Evolutionary conservation across 1,140 invertebrate genomes (phyloP).

Genomic region (Drosophila hydei): DNA sequence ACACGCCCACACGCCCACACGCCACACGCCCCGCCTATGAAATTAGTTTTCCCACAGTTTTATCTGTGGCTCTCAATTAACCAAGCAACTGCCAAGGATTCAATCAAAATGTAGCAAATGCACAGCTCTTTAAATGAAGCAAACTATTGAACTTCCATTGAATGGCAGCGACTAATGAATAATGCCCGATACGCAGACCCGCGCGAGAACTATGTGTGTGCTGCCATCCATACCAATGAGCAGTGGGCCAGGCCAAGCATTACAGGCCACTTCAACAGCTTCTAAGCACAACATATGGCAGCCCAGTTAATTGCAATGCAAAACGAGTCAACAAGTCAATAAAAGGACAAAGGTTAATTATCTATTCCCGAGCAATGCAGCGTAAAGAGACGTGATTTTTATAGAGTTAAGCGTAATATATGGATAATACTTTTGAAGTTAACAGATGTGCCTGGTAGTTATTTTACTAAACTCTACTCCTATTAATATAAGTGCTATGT

Average conservation of each 20-base stretch:
- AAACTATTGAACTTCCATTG: slow-evolving; percentile 60
- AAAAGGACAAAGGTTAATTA: slow-evolving; percentile 54
- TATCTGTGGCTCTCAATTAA: slow-evolving; percentile 78
- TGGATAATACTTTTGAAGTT: no score
- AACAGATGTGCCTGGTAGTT: no score
- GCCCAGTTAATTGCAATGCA: slow-evolving; percentile 52
- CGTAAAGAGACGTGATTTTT: slow-evolving; percentile 43
- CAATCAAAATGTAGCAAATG: slow-evolving; percentile 71
- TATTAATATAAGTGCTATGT: no score
- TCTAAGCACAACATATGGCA: slow-evolving; percentile 14
- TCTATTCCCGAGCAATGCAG: slow-evolving; percentile 25
- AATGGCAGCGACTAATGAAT: slow-evolving; percentile 68
- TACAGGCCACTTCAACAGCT: slow-evolving; percentile 37
- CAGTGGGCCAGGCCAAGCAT: background rate
- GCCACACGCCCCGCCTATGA: slow-evolving; percentile 51
- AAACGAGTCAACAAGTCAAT: slow-evolving; percentile 47
- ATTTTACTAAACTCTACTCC: no score
- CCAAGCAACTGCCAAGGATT: slow-evolving; percentile 45
- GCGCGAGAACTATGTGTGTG: background rate
- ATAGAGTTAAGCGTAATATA: no score
- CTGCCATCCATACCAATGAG: slow-evolving; percentile 66
- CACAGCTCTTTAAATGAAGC: slow-evolving; percentile 70
- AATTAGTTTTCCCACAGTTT: slow-evolving; percentile 81
- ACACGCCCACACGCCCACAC: slow-evolving; percentile 1
- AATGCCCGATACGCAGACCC: slow-evolving; percentile 69